These are phyloP conservation scores for Tinea semifulvella DNA, from an alignment of 2,888 invertebrate genomes.

Conservation along the genomic window DNA sequence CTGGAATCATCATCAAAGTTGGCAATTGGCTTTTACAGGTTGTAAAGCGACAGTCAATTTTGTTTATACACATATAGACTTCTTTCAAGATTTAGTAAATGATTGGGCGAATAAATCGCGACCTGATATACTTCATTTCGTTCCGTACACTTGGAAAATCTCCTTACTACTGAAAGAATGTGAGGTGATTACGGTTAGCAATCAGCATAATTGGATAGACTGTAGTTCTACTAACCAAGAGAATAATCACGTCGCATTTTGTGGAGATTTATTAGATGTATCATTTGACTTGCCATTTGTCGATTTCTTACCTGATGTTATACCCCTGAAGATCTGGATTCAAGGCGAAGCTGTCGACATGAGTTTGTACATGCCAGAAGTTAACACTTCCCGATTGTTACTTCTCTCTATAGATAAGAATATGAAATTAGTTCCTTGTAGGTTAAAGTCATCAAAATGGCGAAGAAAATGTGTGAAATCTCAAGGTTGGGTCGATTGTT, in stretches of 20 bases:
- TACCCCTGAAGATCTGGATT: constrained; percentile 91
- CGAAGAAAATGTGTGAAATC: constrained; percentile 77
- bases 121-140: constrained; percentile 93
- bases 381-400: constrained; percentile 86
- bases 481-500: constrained; percentile 94
- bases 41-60: constrained; percentile 94
- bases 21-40: constrained; percentile 90
- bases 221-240: constrained; percentile 96
- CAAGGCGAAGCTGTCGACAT: constrained; percentile 95
- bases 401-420: constrained; percentile 87
- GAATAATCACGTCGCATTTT: constrained; percentile 93
- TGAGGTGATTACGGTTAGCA: constrained; percentile 91
- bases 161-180: constrained; percentile 92
- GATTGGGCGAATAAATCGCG: constrained; percentile 96
- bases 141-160: constrained; percentile 97
- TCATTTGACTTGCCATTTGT: constrained; percentile 94
- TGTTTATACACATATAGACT: constrained; percentile 94
- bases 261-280: constrained; percentile 92
- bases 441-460: constrained; percentile 74
- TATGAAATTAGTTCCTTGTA: constrained; percentile 80
- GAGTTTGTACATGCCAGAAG: constrained; percentile 90
- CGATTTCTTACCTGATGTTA: constrained; percentile 91
- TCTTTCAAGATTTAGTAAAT: constrained; percentile 94
- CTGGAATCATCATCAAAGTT: constrained; percentile 97
- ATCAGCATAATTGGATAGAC: constrained; percentile 99